A percentile compares a stretch with the other conserved stretches of the same genome.
phyloP scores from a whole-genome alignment of 2,797 vertebrate species.

The Chelidonichthys spinosus region DNA sequence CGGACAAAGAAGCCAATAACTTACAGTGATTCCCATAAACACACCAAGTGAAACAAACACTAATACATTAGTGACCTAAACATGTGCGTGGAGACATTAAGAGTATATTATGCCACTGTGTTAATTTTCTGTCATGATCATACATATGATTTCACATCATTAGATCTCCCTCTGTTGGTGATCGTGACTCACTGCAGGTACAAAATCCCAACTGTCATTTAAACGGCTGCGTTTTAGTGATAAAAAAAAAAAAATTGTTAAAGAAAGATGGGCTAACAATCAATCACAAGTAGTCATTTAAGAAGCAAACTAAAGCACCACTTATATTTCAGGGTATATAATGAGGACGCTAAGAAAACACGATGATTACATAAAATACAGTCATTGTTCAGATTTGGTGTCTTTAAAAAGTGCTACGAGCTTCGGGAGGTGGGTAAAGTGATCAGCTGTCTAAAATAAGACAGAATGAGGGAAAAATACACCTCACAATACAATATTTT shows the following conservation, averaged over 20 bases:
- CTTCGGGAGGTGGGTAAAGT: constrained; percentile 65
- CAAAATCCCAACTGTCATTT: constrained; percentile 14
- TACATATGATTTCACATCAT: constrained; percentile 28
- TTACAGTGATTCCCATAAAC: constrained; percentile 54
- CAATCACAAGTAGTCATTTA: constrained; percentile 32
- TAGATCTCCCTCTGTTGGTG: constrained; percentile 63
- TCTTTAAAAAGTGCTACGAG: constrained; percentile 78
- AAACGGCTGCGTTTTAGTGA: constrained; percentile 24
- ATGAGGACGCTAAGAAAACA: constrained; percentile 37
- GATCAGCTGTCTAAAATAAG: constrained; percentile 65
- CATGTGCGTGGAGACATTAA: constrained; percentile 35
- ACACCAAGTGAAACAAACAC: constrained; percentile 48
- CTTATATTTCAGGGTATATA: constrained; percentile 31
- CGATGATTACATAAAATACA: constrained; percentile 68
- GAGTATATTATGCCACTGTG: constrained; percentile 37
- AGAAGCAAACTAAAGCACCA: constrained; percentile 44
- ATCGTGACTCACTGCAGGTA: constrained; percentile 39
- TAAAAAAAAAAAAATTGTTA: constrained; percentile 9
- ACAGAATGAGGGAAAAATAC: constrained; percentile 49
- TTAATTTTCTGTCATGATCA: constrained; percentile 14
- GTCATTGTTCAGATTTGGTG: constrained; percentile 71
- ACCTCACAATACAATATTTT: constrained; percentile 33
- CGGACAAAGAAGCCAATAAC: constrained; percentile 46
- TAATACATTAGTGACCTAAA: constrained; percentile 51
- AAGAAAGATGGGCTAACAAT: constrained; percentile 40